These are phyloP conservation scores for Siderastrea radians DNA, from an alignment of 92 coral and sea anemone species.

Conservation along the genomic window DNA sequence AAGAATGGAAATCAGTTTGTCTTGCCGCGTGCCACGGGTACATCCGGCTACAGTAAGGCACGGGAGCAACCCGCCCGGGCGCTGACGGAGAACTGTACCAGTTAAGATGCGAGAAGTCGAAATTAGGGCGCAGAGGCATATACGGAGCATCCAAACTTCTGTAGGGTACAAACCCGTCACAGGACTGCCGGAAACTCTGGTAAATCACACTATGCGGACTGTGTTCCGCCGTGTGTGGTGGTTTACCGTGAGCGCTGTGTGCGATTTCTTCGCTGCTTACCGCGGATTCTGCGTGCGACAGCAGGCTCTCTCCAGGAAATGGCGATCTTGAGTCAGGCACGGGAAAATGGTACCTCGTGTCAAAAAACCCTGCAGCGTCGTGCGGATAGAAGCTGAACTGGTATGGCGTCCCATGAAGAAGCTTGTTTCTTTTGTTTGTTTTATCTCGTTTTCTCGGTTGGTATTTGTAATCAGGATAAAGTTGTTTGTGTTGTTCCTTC, in stretches of 20 bases:
- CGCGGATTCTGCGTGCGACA: constrained; percentile 51
- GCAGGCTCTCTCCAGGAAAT: constrained; percentile 53
- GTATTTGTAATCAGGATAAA: constrained; percentile 96
- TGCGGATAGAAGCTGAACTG: constrained; percentile 83
- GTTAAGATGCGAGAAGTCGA: constrained; percentile 73
- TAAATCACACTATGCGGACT: constrained; percentile 52
- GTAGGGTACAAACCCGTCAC: constrained; percentile 79
- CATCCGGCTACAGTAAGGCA: constrained; percentile 83
- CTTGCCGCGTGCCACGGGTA: constrained; percentile 77
- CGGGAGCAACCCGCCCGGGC: constrained; percentile 64
- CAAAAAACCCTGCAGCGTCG: constrained; percentile 75
- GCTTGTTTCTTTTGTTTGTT: constrained; percentile 84
- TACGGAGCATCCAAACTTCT: constrained; percentile 77
- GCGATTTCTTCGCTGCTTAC: constrained; percentile 59
- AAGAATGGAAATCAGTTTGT: constrained; percentile 41
- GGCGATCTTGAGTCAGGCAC: constrained; percentile 70
- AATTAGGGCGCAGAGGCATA: constrained; percentile 75
- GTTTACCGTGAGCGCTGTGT: constrained; percentile 48
- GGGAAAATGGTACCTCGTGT: constrained; percentile 61
- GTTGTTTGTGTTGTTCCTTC: constrained; percentile 95
- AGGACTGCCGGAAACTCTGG: constrained; percentile 74
- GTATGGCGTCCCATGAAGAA: constrained; percentile 87
- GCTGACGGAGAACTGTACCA: constrained; percentile 76
- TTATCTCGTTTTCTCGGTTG: constrained; percentile 96
- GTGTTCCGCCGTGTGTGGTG: constrained; percentile 45